Evolutionary conservation across 2,888 invertebrate species (phyloP).

Genomic region (Sesia apiformis): DNA sequence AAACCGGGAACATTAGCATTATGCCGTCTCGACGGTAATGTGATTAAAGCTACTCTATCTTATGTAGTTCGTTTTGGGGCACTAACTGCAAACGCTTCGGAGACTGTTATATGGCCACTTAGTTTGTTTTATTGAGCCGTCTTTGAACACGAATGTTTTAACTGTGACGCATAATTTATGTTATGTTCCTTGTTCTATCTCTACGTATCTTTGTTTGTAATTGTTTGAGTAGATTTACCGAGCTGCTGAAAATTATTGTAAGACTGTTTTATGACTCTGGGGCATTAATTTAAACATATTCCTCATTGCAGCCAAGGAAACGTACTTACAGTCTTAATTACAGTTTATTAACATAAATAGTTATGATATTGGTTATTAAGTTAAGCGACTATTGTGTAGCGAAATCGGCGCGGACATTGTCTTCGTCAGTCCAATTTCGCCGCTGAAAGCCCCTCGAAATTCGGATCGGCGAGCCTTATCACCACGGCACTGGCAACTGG

Average conservation of each 20-base stretch:
- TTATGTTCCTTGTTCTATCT: not conserved
- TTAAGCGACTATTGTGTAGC: constrained; percentile 15
- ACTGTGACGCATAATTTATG: constrained; percentile 3
- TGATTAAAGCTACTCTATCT: constrained; percentile 27
- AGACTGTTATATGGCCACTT: constrained; percentile 7
- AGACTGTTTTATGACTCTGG: too few species aligned
- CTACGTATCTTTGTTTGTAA: constrained; percentile 6
- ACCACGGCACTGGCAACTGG: constrained; percentile 10
- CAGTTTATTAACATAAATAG: too few species aligned
- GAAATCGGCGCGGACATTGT: constrained; percentile 13
- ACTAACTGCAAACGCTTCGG: not conserved
- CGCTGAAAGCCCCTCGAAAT: constrained; percentile 9
- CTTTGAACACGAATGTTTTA: constrained; percentile 2
- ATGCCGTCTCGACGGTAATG: constrained; percentile 30
- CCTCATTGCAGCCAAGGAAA: too few species aligned
- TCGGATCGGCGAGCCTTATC: constrained; percentile 13
- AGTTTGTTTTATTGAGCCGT: constrained; percentile 9
- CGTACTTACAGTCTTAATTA: too few species aligned
- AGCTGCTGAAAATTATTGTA: too few species aligned
- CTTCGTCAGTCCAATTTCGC: constrained; percentile 5
- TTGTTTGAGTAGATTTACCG: too few species aligned
- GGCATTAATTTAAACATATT: too few species aligned
- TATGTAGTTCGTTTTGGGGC: not conserved
- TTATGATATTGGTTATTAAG: constrained; percentile 11
- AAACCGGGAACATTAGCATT: constrained; percentile 4